Evolutionary conservation across 2,888 invertebrate genomes (phyloP), one percentile per base, ranked within the genome.

Genomic region (Anagyrus pseudococci): DNA sequence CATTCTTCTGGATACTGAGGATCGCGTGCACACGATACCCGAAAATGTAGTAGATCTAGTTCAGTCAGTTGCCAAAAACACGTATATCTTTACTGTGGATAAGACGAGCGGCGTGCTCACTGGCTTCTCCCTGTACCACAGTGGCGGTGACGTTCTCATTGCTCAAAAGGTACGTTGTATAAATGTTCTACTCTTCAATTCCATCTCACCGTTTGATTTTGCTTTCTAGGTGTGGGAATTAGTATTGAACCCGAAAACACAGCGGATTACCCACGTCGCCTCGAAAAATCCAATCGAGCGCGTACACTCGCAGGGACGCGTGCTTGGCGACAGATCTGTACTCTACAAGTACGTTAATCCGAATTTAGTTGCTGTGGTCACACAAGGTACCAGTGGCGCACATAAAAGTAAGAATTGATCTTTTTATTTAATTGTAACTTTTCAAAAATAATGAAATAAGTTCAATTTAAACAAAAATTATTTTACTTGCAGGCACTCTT

Each of bases 311-410:
- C 95, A 96, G 78, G 99, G 98, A 23, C 87, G 96, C 69, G 98
- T 98, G 53, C 84, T 98, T 69, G 92, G 92, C 37, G 98, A 99
- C 84, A 87, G 99, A 67, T 94, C 94, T 72, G 99, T 99, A 57
- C 87, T 98, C 40, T 99, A 99, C 84, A 99, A 99, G 83, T 98
- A 99, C 82, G 87, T 94, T 71, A 99, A 99, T 85, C 99, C 99
- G 26, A 99, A 99, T 84, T 85, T 99, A 69, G 89, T 97, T 67
- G 93, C 94, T 15, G 85, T 97, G 67, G 86, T 93, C 25, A 91
- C 94, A 0, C 87, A 93, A 75, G 89, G 90, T 29, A 85, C 87
- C 17, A 93, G 94, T 75, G 85, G 85, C 8, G 78, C 88, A 55
- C 89, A 92, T 71, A 93, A 93, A 84, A 87, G 91, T 91, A 78